Conservation (phyloP, 2,797 vertebrate species). For the Lagorchestes hirsutus region DNA sequence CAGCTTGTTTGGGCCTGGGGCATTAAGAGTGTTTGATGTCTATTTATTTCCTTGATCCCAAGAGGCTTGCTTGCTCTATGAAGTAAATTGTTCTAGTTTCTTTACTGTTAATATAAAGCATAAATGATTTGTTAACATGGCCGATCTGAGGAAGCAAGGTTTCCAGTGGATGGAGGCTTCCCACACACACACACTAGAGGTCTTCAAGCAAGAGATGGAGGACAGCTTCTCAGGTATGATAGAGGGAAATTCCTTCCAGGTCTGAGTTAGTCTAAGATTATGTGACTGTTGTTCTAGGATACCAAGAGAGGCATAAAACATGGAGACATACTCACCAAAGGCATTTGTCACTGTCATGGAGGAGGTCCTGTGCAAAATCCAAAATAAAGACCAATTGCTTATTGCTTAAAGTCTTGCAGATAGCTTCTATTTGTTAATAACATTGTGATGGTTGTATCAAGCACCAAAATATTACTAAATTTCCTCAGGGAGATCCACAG, state of each 20-base stretch:
- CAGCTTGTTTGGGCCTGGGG: background rate
- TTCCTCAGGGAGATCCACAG: background rate
- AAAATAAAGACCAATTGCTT: background rate
- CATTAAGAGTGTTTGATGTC: background rate
- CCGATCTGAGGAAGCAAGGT: background rate
- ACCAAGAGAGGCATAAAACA: background rate
- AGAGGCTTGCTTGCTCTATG: background rate
- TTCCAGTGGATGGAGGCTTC: background rate
- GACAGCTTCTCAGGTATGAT: background rate
- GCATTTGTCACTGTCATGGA: background rate
- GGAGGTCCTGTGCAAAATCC: background rate
- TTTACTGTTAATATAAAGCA: background rate
- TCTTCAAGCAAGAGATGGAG: background rate
- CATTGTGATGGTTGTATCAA: background rate
- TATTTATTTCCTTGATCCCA: constrained; percentile 13
- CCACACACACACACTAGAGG: background rate
- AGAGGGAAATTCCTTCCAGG: background rate
- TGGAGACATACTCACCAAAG: background rate
- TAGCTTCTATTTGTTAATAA: background rate
- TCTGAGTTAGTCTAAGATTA: background rate
- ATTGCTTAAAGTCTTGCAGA: background rate
- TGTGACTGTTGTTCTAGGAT: background rate
- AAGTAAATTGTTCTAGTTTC: background rate
- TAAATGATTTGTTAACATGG: constrained; percentile 14
- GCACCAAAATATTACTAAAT: background rate